Percentiles rank a stretch among this genome's conserved stretches.
Evolutionary conservation across 2,113 vertebrate genomes (phyloP).

Genomic region (Mirza zaza): DNA sequence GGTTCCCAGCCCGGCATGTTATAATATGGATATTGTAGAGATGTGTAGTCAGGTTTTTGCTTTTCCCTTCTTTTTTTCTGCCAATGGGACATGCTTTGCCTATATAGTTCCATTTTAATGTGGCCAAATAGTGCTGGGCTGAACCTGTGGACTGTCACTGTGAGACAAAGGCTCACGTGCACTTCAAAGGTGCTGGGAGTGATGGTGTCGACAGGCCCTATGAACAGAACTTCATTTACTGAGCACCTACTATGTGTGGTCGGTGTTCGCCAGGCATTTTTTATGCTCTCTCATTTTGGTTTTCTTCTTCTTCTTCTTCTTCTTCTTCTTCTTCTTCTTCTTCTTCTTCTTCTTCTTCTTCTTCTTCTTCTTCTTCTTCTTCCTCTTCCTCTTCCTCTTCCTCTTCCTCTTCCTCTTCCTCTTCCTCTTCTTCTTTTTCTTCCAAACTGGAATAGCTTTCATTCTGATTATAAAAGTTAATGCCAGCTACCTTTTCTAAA

Average conservation of each 20-base stretch:
- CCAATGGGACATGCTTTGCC: not conserved
- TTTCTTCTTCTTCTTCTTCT: not conserved
- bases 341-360: not conserved
- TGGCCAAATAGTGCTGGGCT: not conserved
- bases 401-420: not conserved
- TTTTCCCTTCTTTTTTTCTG: not conserved
- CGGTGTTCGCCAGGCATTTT: no score
- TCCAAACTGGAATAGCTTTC: not conserved
- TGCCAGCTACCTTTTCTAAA: not conserved
- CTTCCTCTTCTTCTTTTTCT: not conserved
- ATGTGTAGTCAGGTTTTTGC: not conserved
- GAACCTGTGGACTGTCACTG: not conserved
- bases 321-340: not conserved
- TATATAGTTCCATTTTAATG: conserved; percentile 4
- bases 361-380: not conserved
- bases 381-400: no score
- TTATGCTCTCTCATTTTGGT: not conserved
- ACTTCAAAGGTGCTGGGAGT: not conserved
- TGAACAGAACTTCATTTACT: not conserved
- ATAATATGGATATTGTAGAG: conserved; percentile 1
- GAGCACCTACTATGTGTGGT: not conserved
- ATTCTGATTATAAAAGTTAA: not conserved
- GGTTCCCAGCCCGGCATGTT: not conserved
- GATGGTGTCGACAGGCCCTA: rapidly evolving
- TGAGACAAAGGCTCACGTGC: not conserved